These are phyloP conservation scores for Yponomeuta malinellus DNA, from an alignment of 2,888 invertebrate genomes.

Conservation along the genomic window DNA sequence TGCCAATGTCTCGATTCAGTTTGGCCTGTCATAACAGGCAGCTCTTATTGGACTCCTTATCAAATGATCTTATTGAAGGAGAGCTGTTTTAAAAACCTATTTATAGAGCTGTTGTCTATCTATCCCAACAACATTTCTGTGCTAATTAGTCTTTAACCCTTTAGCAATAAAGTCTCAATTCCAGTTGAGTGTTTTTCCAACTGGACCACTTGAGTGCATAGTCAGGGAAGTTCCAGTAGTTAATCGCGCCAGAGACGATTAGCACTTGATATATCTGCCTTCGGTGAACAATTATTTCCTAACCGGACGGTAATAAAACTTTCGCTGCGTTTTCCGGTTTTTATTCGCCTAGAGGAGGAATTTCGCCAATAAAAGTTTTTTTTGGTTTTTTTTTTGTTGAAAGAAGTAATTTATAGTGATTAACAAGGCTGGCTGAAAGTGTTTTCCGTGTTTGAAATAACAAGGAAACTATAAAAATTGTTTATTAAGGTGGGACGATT, in stretches of 20 bases:
- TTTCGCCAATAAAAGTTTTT: not conserved
- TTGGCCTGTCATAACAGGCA: too few relatives aligned
- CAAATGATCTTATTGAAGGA: not conserved
- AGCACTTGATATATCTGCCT: constrained; percentile 3
- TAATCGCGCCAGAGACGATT: not conserved
- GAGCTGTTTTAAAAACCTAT: not conserved
- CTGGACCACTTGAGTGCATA: not conserved
- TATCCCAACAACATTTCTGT: not conserved
- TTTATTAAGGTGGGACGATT: too few relatives aligned
- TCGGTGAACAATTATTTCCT: not conserved
- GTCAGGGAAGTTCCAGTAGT: not conserved
- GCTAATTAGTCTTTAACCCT: not conserved
- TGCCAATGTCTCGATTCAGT: not conserved
- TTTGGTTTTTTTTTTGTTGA: not conserved
- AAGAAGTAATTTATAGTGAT: too few relatives aligned
- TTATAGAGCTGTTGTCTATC: too few relatives aligned
- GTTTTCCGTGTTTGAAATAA: too few relatives aligned
- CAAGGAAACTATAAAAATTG: too few relatives aligned
- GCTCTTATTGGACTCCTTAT: too few relatives aligned
- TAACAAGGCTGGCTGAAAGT: too few relatives aligned
- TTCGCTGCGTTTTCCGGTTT: not conserved
- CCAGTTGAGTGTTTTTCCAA: not conserved
- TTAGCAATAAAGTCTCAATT: not conserved
- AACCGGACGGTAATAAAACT: not conserved
- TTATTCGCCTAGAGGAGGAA: not conserved